These are phyloP conservation scores for Rhogogaster chlorosoma DNA, from an alignment of 2,888 invertebrate species.

Conservation along the genomic window DNA sequence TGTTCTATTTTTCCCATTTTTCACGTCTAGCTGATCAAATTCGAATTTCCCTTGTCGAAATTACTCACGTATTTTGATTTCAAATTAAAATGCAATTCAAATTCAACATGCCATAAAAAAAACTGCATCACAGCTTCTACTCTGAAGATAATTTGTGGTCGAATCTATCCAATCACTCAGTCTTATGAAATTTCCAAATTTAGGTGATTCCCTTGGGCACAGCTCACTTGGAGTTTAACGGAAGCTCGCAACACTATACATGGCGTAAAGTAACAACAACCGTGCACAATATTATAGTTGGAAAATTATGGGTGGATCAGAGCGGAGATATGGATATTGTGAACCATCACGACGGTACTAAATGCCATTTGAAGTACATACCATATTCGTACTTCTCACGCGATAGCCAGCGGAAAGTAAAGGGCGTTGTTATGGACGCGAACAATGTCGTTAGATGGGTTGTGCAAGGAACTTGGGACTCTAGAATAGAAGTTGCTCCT, in stretches of 20 bases:
- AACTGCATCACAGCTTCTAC: neutral
- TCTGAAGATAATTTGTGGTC: no score
- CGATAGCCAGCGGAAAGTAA: slow-evolving; percentile 95
- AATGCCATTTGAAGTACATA: slow-evolving; percentile 97
- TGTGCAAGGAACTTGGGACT: slow-evolving; percentile 95
- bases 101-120: neutral
- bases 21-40: neutral
- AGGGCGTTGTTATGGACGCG: slow-evolving; percentile 88
- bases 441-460: slow-evolving; percentile 87
- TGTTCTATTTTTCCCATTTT: neutral
- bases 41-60: neutral
- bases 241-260: slow-evolving; percentile 91
- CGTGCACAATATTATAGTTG: slow-evolving; percentile 99
- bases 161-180: neutral
- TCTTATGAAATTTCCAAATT: neutral
- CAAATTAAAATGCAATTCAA: neutral
- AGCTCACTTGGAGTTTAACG: slow-evolving; percentile 85
- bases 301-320: slow-evolving; percentile 99
- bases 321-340: slow-evolving; percentile 99
- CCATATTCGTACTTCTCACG: slow-evolving; percentile 99
- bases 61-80: neutral
- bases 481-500: slow-evolving; percentile 95
- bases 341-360: slow-evolving; percentile 93
- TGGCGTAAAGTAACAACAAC: slow-evolving; percentile 99
- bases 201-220: slow-evolving; percentile 87